Evolutionary conservation across 2,113 vertebrate species (phyloP).

Genomic region (Penelope pileata): DNA sequence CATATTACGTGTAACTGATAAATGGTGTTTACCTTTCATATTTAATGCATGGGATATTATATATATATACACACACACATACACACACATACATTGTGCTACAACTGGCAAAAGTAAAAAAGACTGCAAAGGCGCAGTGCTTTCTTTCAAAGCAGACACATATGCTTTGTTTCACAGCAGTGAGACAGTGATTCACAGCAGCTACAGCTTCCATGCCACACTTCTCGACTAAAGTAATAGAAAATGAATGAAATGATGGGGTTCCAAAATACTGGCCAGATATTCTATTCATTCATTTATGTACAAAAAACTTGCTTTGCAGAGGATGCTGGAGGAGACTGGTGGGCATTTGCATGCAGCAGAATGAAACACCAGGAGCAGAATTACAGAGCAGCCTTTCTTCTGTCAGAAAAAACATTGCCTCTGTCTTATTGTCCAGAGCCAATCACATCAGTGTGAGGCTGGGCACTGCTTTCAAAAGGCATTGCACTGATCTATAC

Average conservation of each 20-base stretch:
- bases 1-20: not conserved
- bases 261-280: not conserved
- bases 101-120: not conserved
- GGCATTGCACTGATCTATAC: not conserved
- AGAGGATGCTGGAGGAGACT: not conserved
- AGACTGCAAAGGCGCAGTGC: not conserved
- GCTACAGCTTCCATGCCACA: not conserved
- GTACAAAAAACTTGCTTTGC: not conserved
- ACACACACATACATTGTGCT: not conserved
- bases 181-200: not conserved
- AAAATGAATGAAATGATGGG: not conserved
- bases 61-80: not conserved
- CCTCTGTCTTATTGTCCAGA: not conserved
- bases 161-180: not conserved
- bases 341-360: not conserved
- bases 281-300: not conserved
- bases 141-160: not conserved
- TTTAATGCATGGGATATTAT: not conserved
- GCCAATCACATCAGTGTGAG: not conserved
- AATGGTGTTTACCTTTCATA: not conserved
- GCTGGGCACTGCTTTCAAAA: not conserved
- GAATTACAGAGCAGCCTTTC: slow-evolving; percentile 28
- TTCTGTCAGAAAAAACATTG: not conserved
- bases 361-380: not conserved
- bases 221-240: not conserved